Base-by-base conservation (phyloP, 2,888 invertebrate species). In the Gortyna flavago region DNA sequence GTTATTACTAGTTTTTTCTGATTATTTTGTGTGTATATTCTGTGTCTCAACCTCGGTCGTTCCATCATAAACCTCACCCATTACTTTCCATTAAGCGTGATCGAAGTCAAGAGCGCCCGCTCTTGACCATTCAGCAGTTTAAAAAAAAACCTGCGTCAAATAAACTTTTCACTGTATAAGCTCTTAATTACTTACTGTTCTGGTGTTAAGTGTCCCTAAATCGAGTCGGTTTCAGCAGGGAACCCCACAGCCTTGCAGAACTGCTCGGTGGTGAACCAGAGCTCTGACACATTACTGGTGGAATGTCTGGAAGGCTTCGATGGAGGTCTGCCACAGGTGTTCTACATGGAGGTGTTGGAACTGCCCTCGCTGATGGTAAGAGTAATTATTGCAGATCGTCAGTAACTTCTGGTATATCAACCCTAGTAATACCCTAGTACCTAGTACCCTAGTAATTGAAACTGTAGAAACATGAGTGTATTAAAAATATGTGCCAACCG, bases 281-380 rank as follows among this genome's bases (percentile, higher is more conserved):
- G 98, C 74, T 97, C 97, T 70, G 89, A 91, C 0, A 91, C 92
- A 0, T 81, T 96, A 70, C 97, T 98, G 91, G 98, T 99, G 77
- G 98, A 98, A 79, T 99, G 99, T 93, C 95, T 97, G 74, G 98
- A 98, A 92, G 98, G 98, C 72, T 98, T 98, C 93, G 98, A 98
- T 91, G 99, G 99, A 57, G 99, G 98, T 6, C 96, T 99, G 70
- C 98, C 98, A 6, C 99, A 99, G 94, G 97, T 97, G 87, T 99
- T 99, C 94, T 97, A 98, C 89, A 97, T 98, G 97, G 98, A 98
- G 93, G 97, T 98, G 70, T 95, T 98, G 70, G 98, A 98, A 91
- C 93, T 98, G 81, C 98, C 98, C 18, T 97, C 97, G 54, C 93
- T 98, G 72, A 90, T 91, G 87, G 96, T 96, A 81, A 93, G 93